These are phyloP conservation scores for Aphis gossypii DNA, from an alignment of 1,140 invertebrate species.

Conservation along the genomic window DNA sequence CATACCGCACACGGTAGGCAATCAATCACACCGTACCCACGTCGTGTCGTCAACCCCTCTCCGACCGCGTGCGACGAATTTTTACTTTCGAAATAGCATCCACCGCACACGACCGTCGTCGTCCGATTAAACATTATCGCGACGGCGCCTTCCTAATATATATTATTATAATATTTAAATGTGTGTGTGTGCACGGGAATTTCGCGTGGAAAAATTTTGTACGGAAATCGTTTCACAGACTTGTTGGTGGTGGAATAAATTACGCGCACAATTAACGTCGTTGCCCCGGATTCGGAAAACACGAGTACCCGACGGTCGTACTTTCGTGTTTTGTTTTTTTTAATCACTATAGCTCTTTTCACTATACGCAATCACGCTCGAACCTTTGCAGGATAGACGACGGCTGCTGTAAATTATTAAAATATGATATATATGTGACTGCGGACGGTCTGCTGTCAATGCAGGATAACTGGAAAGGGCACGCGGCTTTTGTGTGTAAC, in stretches of 20 bases:
- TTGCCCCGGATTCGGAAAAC: background rate
- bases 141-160: background rate
- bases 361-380: background rate
- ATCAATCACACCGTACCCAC: conserved; percentile 13
- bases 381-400: background rate
- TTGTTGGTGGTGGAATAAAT: background rate
- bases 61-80: background rate
- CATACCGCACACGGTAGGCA: conserved; percentile 40
- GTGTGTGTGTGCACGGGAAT: too few relatives aligned
- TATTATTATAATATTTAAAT: background rate
- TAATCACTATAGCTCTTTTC: background rate
- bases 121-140: background rate
- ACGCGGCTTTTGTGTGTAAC: background rate
- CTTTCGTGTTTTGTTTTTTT: background rate
- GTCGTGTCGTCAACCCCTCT: background rate
- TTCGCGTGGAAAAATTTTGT: background rate
- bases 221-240: background rate
- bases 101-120: background rate
- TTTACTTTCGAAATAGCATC: background rate
- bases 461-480: too few relatives aligned
- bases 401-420: too few relatives aligned
- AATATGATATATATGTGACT: too few relatives aligned
- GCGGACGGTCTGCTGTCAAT: too few relatives aligned
- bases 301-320: background rate
- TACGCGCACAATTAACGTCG: background rate